Conservation (phyloP, 2,888 invertebrate genomes). For the Parnassius glacialis region DNA sequence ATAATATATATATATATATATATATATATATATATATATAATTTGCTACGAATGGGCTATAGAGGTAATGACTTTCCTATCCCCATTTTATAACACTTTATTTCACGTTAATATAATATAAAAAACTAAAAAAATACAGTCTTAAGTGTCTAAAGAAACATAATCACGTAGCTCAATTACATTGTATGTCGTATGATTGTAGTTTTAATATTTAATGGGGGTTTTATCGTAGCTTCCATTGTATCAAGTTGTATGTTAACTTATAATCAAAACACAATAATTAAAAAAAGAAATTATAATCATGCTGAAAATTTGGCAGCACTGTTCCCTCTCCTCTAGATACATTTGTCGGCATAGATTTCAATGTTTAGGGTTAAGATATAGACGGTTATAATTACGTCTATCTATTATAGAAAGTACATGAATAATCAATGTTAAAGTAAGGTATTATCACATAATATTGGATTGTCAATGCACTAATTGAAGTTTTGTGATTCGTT, state of each 20-base stretch:
- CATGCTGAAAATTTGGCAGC: background rate
- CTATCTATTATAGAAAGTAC: background rate
- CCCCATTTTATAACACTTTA: no score
- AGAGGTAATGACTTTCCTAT: no score
- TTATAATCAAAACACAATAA: background rate
- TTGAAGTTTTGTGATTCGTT: background rate
- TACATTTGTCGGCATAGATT: background rate
- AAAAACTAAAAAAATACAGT: background rate
- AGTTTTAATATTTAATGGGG: background rate
- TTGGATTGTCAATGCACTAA: background rate
- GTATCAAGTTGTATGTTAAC: background rate
- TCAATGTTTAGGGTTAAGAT: background rate
- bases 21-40: no score
- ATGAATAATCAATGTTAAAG: background rate
- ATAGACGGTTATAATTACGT: background rate
- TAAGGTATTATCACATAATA: background rate
- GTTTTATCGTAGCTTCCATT: background rate
- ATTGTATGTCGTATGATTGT: background rate
- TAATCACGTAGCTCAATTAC: background rate
- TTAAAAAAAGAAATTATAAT: background rate
- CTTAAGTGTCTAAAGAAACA: background rate
- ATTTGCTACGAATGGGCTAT: no score
- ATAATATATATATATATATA: no score
- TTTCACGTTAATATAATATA: background rate
- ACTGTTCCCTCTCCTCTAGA: background rate